A percentile compares a stretch with the other conserved stretches of the same genome.
Evolutionary conservation across 2,888 invertebrate species (phyloP).

Genomic region (Caenorhabditis japonica): DNA sequence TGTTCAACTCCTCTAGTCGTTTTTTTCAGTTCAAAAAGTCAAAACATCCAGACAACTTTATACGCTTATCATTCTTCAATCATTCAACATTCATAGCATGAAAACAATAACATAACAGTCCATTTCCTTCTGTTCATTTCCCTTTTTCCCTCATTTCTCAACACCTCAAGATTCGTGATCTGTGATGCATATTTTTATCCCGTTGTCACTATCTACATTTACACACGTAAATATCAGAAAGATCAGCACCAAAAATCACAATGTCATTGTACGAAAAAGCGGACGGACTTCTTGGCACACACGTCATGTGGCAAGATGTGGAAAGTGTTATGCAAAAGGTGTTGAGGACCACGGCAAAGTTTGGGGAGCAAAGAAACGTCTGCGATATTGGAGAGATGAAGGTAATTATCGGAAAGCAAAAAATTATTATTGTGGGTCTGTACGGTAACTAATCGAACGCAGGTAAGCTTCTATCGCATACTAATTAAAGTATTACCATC

Average conservation of each 20-base stretch:
- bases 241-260: slow-evolving; percentile 1
- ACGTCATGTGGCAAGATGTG: slow-evolving; percentile 36
- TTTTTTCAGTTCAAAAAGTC: no score
- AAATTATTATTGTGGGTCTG: no score
- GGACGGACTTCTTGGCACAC: slow-evolving; percentile 32
- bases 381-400: slow-evolving; percentile 38
- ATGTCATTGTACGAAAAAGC: slow-evolving; percentile 39
- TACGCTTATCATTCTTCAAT: no score
- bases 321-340: slow-evolving; percentile 29
- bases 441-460: no score
- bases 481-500: no score
- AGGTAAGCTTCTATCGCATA: no score
- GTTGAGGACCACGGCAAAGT: slow-evolving; percentile 13
- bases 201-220: not conserved
- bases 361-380: slow-evolving; percentile 17
- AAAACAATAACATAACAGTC: no score
- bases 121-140: not conserved
- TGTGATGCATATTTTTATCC: not conserved
- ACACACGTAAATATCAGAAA: not conserved
- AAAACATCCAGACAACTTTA: no score
- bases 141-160: not conserved
- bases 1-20: no score
- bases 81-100: no score
- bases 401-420: slow-evolving; percentile 6
- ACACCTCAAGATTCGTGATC: not conserved